Evolutionary conservation across 1,140 invertebrate species (phyloP).

Genomic region (Paracyclopina nana): DNA sequence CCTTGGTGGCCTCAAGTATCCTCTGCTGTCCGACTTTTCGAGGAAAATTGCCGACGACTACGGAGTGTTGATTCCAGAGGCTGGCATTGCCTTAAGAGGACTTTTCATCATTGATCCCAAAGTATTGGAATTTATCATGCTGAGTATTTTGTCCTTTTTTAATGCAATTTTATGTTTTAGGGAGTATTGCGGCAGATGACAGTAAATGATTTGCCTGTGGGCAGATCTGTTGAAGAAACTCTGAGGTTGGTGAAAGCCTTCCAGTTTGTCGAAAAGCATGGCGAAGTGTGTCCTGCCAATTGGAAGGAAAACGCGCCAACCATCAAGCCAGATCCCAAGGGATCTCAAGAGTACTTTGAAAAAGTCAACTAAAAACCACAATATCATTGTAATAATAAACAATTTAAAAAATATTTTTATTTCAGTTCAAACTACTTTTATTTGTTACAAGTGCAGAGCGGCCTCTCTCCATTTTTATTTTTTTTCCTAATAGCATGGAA

Average conservation of each 20-base stretch:
- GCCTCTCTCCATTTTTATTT: too few relatives aligned
- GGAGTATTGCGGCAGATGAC: slow-evolving; percentile 56
- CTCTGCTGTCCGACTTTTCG: slow-evolving; percentile 75
- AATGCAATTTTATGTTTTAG: slow-evolving; percentile 25
- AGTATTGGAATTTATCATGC: slow-evolving; percentile 19
- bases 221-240: slow-evolving; percentile 40
- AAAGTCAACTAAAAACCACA: slow-evolving; percentile 22
- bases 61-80: slow-evolving; percentile 61
- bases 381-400: too few relatives aligned
- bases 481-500: too few relatives aligned
- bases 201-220: slow-evolving; percentile 46
- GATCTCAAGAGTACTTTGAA: slow-evolving; percentile 21
- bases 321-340: slow-evolving; percentile 55
- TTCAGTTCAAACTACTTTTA: too few relatives aligned
- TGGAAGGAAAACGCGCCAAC: slow-evolving; percentile 58
- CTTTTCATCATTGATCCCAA: slow-evolving; percentile 57
- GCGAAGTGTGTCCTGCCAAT: slow-evolving; percentile 61
- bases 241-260: slow-evolving; percentile 41
- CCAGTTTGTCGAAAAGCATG: slow-evolving; percentile 37
- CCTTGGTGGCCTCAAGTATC: slow-evolving; percentile 68
- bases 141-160: neutral
- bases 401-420: too few relatives aligned
- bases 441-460: too few relatives aligned
- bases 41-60: slow-evolving; percentile 69
- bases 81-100: slow-evolving; percentile 65